These are phyloP conservation scores for Trematomus loennbergii DNA, from an alignment of 2,113 vertebrate genomes.

Conservation along the genomic window DNA sequence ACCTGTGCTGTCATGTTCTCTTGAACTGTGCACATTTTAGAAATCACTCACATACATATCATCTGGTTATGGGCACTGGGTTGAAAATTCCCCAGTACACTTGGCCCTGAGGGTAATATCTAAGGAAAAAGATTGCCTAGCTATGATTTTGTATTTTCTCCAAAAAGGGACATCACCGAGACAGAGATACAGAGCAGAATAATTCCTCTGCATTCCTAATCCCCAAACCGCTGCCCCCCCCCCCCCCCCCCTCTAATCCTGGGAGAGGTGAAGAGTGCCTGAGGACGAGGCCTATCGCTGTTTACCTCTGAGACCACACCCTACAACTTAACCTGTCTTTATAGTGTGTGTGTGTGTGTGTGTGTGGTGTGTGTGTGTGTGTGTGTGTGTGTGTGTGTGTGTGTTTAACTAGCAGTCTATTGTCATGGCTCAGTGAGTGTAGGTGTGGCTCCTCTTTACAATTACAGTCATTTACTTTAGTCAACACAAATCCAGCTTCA, in stretches of 20 bases:
- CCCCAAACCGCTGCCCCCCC: no score
- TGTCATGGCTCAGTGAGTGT: conserved; percentile 28
- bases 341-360: background rate
- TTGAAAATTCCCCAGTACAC: no score
- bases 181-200: background rate
- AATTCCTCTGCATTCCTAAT: background rate
- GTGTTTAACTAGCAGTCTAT: conserved; percentile 46
- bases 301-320: conserved; percentile 62
- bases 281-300: conserved; percentile 28
- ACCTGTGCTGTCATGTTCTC: conserved; percentile 7
- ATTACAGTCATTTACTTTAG: conserved; percentile 55
- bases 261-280: conserved; percentile 13
- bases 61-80: no score
- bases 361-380: no score
- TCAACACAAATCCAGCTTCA: conserved; percentile 37
- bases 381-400: conserved; percentile 16
- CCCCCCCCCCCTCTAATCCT: background rate
- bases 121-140: background rate
- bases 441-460: conserved; percentile 57
- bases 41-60: background rate
- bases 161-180: background rate
- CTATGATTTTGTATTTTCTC: background rate
- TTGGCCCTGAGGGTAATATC: no score
- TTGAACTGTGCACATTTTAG: background rate
- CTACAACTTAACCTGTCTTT: conserved; percentile 44